phyloP scores from a whole-genome alignment of 2,797 vertebrate species.

The Coluber constrictor region DNA sequence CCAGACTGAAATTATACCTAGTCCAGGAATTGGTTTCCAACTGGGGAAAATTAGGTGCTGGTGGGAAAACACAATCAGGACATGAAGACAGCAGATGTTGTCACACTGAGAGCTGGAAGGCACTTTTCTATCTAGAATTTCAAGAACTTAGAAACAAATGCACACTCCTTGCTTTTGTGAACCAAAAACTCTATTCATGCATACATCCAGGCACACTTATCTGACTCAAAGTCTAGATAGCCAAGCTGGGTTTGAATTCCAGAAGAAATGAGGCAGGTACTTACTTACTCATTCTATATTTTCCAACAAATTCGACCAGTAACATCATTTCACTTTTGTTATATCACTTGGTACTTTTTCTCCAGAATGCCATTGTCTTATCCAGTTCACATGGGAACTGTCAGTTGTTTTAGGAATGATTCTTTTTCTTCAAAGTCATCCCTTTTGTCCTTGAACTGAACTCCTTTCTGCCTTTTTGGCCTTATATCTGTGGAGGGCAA shows the following conservation, averaged over 20 bases:
- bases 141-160: neutral
- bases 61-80: neutral
- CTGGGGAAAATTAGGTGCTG: neutral
- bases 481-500: neutral
- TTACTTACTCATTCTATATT: neutral
- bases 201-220: neutral
- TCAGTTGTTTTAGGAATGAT: neutral
- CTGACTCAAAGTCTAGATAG: neutral
- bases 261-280: neutral
- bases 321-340: neutral
- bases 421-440: neutral
- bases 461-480: neutral
- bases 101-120: neutral
- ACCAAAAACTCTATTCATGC: neutral
- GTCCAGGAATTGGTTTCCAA: neutral
- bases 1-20: neutral
- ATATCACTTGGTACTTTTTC: neutral
- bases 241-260: neutral
- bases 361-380: neutral
- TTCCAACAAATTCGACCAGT: neutral
- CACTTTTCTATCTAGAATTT: neutral
- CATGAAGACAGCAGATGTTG: neutral
- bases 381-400: neutral
- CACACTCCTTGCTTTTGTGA: neutral
- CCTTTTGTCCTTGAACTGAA: neutral